Base-by-base conservation (phyloP, 2,888 invertebrate genomes). In the Rhagium mordax region DNA sequence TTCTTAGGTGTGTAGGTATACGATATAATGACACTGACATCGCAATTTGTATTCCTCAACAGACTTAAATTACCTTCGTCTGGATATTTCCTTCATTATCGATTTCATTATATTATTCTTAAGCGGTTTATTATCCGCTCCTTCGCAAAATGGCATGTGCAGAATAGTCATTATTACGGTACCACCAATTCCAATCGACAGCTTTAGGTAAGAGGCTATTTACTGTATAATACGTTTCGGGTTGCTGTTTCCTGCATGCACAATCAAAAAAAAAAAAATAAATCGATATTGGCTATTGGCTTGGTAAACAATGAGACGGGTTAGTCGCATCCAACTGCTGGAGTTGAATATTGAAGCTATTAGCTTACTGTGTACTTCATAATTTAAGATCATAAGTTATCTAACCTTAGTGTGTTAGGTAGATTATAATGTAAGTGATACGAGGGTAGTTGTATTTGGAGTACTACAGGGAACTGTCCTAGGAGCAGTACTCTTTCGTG, bases 151-250 rank as follows among this genome's bases (percentile, higher is more conserved):
- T 24, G n/a, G 55, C 55, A 24, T 57, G 13, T 27, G 21, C 55
- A 57, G 21, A 27, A 57, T 57, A 57, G 27, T 27, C 55, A 57
- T 27, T 57, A n/a, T 57, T 15, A 24, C 55, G n/a, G 55, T 15
- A 15, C 15, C n/a, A 16, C 27, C 55, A 57, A 57, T 57, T 15
- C 27, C 27, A 27, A 27, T 57, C n/a, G 55, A 27, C 27, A 57
- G 55, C 13, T 27, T 24, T 3, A 57, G 8, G n/a, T 15, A 27
- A 4, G 27, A 15, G 20, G 15, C 15, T 24, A 27, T 57, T 24
- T n/a, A 24, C 2, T 57, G 8, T n/a, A 57, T 7, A 27, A 27
- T 27, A 6, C 13, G 21, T n/a, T n/a, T n/a, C n/a, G n/a, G n/a
- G 24, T 27, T 57, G 6, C 27, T 24, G 27, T 57, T 27, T 41